phyloP scores from a whole-genome alignment of 2,113 vertebrate genomes.

The Danio rerio region GRCz12tu NC_133183.1:14816501-14817000 shows the following conservation, averaged over 20 bases:
- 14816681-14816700: neutral
- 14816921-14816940: too few relatives aligned
- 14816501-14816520: slow-evolving; percentile 80
- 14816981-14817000: too few relatives aligned
- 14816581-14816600: slow-evolving; percentile 68
- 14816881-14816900: too few relatives aligned
- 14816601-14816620: slow-evolving; percentile 51
- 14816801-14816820: too few relatives aligned
- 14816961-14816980: too few relatives aligned
- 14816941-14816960: too few relatives aligned
- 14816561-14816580: slow-evolving; percentile 70
- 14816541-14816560: slow-evolving; percentile 63
- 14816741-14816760: neutral
- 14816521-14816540: slow-evolving; percentile 70
- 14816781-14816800: neutral
- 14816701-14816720: neutral
- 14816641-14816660: slow-evolving; percentile 64
- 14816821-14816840: too few relatives aligned
- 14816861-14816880: too few relatives aligned
- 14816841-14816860: too few relatives aligned
- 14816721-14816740: neutral
- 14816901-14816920: too few relatives aligned
- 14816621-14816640: slow-evolving; percentile 66
- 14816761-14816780: too few relatives aligned
- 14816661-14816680: neutral